These are phyloP conservation scores for Pelusios castaneus DNA, from an alignment of 2,113 vertebrate species.

Conservation along the genomic window DNA sequence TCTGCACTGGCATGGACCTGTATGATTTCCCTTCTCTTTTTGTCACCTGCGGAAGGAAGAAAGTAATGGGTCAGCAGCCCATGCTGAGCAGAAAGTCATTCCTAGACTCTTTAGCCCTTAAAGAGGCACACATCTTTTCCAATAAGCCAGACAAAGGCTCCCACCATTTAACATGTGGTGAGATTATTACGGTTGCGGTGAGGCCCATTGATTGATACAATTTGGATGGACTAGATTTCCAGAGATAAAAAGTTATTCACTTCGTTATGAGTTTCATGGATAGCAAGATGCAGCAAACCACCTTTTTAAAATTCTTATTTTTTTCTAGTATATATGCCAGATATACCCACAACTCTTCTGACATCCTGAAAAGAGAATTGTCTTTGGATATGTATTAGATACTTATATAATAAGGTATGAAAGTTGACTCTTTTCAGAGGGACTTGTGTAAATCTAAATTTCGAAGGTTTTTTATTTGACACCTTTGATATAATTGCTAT, in stretches of 20 bases:
- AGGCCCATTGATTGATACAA: background rate
- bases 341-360: constrained; percentile 13
- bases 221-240: constrained; percentile 7
- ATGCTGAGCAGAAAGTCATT: no score
- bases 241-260: constrained; percentile 20
- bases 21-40: no score
- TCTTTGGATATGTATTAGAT: constrained; percentile 10
- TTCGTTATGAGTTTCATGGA: background rate
- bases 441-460: constrained; percentile 49
- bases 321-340: background rate
- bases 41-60: no score
- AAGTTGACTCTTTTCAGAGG: background rate
- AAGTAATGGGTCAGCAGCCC: no score
- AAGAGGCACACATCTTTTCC: background rate
- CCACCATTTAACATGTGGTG: background rate
- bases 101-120: background rate
- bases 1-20: no score
- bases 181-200: background rate
- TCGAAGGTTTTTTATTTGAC: constrained; percentile 48
- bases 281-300: background rate
- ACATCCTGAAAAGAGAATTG: background rate
- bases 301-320: no score
- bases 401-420: background rate
- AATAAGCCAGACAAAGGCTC: background rate
- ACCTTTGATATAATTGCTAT: constrained; percentile 53